phyloP scores from a whole-genome alignment of 2,797 vertebrate genomes.

The Sciurus vulgaris region DNA sequence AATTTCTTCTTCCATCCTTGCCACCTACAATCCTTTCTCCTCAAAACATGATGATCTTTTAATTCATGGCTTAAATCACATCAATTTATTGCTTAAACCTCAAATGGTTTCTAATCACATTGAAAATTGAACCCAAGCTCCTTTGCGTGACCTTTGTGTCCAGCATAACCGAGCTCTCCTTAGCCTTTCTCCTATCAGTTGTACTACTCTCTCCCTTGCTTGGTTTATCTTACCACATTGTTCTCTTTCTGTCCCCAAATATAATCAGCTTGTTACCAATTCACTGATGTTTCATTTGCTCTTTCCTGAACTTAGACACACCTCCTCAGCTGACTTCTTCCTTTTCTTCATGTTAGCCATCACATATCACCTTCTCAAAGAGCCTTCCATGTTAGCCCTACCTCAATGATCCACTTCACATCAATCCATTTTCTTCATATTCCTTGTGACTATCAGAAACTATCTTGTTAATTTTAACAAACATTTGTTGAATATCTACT shows the following conservation, averaged over 20 bases:
- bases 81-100: not conserved
- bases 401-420: slow-evolving; percentile 49
- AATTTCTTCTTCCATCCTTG: not conserved
- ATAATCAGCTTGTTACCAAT: not conserved
- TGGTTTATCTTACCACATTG: not conserved
- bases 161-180: not conserved
- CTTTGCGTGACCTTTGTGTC: not conserved
- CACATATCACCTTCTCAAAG: not conserved
- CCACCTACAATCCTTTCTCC: slow-evolving; percentile 28
- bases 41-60: not conserved
- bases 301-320: not conserved
- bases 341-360: not conserved
- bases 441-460: not conserved
- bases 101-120: not conserved
- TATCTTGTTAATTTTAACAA: not conserved
- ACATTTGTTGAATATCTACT: not conserved
- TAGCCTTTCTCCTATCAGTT: not conserved
- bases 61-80: slow-evolving; percentile 53
- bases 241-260: not conserved
- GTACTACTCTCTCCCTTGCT: not conserved
- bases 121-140: not conserved
- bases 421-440: not conserved
- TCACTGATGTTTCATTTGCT: not conserved
- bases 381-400: not conserved
- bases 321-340: not conserved